Conservation (phyloP, 1,140 invertebrate genomes). For the Conopomorpha cramerella region DNA sequence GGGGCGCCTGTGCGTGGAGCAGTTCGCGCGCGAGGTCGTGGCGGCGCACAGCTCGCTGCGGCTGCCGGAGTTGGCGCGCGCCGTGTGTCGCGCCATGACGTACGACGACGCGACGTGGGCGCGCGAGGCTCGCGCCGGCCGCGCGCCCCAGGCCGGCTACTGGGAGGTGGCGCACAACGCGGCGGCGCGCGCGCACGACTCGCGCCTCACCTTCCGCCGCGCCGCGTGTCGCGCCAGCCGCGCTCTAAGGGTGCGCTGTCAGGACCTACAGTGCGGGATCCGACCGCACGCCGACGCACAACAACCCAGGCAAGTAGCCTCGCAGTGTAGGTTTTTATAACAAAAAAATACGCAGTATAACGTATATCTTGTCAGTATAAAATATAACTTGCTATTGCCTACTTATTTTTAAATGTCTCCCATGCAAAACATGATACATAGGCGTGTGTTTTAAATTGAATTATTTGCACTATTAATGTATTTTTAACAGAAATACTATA, state of each 20-base stretch:
- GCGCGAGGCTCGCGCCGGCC: slow-evolving; percentile 39
- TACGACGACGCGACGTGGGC: slow-evolving; percentile 56
- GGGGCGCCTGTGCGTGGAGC: slow-evolving; percentile 79
- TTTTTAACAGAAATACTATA: no score
- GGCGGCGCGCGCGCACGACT: slow-evolving; percentile 47
- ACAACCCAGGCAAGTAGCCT: slow-evolving; percentile 74
- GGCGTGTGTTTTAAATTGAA: no score
- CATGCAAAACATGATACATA: no score
- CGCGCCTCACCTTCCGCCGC: slow-evolving; percentile 67
- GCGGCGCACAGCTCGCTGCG: slow-evolving; percentile 63
- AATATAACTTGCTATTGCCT: no score
- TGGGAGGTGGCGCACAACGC: slow-evolving; percentile 51
- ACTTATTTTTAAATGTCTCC: no score
- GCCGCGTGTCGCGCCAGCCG: slow-evolving; percentile 66
- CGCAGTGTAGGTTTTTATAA: no score
- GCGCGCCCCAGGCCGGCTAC: slow-evolving; percentile 35
- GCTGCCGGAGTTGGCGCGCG: slow-evolving; percentile 72
- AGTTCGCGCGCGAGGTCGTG: slow-evolving; percentile 63
- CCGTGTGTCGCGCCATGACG: slow-evolving; percentile 78
- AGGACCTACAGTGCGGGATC: slow-evolving; percentile 74
- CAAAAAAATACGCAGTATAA: no score
- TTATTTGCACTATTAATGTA: not conserved
- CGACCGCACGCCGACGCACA: slow-evolving; percentile 67
- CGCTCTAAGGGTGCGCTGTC: slow-evolving; percentile 71
- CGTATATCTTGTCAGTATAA: no score